Evolutionary conservation across 1,140 invertebrate genomes (phyloP).

Genomic region (Heliothis subflexa): DNA sequence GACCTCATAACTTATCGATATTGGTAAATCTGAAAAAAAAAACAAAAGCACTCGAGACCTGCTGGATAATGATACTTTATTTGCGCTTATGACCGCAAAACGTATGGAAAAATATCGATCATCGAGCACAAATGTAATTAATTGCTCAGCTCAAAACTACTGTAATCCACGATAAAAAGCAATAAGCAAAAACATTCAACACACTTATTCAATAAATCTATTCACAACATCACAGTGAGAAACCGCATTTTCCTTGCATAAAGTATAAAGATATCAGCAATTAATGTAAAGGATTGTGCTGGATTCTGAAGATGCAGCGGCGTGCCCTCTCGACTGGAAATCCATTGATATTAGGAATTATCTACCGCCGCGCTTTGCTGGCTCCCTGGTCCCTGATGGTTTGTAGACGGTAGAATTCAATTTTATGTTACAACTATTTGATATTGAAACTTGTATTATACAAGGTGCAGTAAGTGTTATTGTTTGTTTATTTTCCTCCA

Average conservation of each 20-base stretch:
- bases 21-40: too few species aligned
- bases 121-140: too few species aligned
- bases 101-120: too few species aligned
- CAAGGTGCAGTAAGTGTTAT: not conserved
- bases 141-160: too few species aligned
- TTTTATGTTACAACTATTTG: conserved; percentile 16
- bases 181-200: too few species aligned
- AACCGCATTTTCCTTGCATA: not conserved
- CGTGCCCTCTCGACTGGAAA: conserved; percentile 52
- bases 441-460: conserved; percentile 19
- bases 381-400: conserved; percentile 11
- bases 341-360: conserved; percentile 55
- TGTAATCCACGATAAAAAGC: too few species aligned
- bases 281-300: conserved; percentile 23
- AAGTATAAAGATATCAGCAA: conserved; percentile 26
- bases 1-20: too few species aligned
- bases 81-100: too few species aligned
- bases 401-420: conserved; percentile 28
- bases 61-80: too few species aligned
- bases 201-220: too few species aligned
- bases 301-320: conserved; percentile 22
- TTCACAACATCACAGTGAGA: not conserved
- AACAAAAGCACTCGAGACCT: too few species aligned
- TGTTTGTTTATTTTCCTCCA: too few species aligned
- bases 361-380: conserved; percentile 45